phyloP scores from a whole-genome alignment of 2,113 vertebrate species.

The Halcyon malimbica region DNA sequence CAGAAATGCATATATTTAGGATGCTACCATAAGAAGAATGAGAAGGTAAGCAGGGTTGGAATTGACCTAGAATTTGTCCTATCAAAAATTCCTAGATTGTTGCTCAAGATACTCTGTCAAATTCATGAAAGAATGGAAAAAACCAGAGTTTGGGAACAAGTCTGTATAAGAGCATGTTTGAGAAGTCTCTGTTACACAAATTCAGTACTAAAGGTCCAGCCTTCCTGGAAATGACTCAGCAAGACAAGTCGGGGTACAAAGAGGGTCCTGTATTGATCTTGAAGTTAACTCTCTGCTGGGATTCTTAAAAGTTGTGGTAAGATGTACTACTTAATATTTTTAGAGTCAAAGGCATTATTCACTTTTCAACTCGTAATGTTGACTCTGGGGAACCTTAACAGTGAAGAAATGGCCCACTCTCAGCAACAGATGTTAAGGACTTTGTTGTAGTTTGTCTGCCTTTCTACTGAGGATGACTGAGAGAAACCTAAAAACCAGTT shows the following conservation, averaged over 20 bases:
- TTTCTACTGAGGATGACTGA: neutral
- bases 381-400: neutral
- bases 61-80: neutral
- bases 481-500: neutral
- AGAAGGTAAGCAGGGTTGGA: neutral
- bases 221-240: neutral
- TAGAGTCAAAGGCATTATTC: neutral
- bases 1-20: neutral
- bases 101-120: neutral
- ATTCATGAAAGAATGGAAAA: neutral
- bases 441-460: neutral
- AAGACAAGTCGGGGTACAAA: conserved; percentile 11
- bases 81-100: neutral
- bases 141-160: neutral
- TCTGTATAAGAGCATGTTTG: neutral
- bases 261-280: conserved; percentile 11
- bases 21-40: neutral
- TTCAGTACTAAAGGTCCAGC: neutral
- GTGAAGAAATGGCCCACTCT: neutral
- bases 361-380: neutral
- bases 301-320: conserved; percentile 11
- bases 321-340: neutral
- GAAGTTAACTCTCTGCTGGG: neutral
- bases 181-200: neutral
- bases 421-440: neutral